Evolutionary conservation across 2,113 vertebrate species (phyloP), one percentile per base, ranked within the genome.

Genomic region (Etia nguti): DNA sequence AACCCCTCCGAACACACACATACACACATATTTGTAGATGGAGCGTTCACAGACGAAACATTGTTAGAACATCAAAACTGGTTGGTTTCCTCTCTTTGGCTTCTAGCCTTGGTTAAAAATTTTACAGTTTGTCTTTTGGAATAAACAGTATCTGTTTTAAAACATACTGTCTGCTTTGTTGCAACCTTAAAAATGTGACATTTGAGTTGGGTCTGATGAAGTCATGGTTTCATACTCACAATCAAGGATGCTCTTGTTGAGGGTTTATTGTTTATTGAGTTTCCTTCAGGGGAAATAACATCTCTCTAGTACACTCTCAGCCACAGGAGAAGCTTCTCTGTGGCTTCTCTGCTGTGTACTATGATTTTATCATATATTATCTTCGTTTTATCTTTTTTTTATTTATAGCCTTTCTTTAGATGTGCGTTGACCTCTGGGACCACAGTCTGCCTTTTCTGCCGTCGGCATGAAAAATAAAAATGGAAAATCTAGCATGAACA

Each of bases 31-130:
- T 81, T 90, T 84, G 41, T 56, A 22, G 83, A 80, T 20, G 73
- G 57, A 85, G 62, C 65, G 31, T 83, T 85, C 34, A 85, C 81
- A 89, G 80, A 79, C 73, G 62, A 90, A 89, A 93, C 83, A 90
- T 59, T 85, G 86, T 81, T 86, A 8, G 22, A 81, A 77, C 56
- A 41, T 84, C 50, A 79, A 82, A 29, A 55, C 81, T 75, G 38
- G 10, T 73, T 15, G 18, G 26, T 9, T 79, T 8, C 1, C 22
- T 41, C 46, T 48, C 60, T 83, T 11, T 75, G 77, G 24, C 43
- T 60, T 79, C 34, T 2, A 62, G 75, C 84, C 15, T 16, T n/a
- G 9, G 79, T 13, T 16, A 15, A 59, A 85, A 80, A 4, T n/a
- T 68, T 68, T 26, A 68, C 56, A 60, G 56, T 38, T 13, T 46